A percentile compares a stretch with the other conserved stretches of the same genome.
Conservation (phyloP, 2,888 invertebrate species). For the Lasioglossum figueresi region DNA sequence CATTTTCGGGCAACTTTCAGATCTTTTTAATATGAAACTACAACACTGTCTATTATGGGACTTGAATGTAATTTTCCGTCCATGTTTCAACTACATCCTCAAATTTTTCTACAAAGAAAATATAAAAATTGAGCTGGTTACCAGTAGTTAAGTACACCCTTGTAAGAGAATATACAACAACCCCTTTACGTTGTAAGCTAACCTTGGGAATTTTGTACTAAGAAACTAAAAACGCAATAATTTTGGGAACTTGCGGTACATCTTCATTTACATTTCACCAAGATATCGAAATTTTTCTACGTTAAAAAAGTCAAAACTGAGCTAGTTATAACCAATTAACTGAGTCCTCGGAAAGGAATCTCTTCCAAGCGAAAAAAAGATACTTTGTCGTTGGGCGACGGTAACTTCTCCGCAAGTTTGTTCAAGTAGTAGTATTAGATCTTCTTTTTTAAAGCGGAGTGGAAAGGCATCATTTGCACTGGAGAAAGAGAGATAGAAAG, state of each 20-base stretch:
- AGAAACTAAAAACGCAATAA: not conserved
- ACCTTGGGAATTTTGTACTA: not conserved
- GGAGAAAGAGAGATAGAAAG: not conserved
- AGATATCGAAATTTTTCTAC: not conserved
- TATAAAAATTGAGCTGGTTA: not conserved
- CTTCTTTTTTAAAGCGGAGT: slow-evolving; percentile 36
- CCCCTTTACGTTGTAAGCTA: not conserved
- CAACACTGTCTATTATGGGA: not conserved
- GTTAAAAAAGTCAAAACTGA: not conserved
- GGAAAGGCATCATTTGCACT: slow-evolving; percentile 33
- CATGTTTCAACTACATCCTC: not conserved
- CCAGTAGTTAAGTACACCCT: not conserved
- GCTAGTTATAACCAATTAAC: not conserved
- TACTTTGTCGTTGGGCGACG: not conserved
- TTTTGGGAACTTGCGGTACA: not conserved
- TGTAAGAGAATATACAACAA: not conserved
- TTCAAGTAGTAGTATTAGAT: slow-evolving; percentile 43
- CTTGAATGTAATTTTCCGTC: not conserved
- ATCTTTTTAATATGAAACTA: not conserved
- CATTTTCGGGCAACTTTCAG: not conserved
- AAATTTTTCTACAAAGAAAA: not conserved
- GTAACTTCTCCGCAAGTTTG: slow-evolving; percentile 20
- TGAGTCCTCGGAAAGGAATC: not conserved
- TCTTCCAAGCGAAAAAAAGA: not conserved
- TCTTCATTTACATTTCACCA: not conserved